phyloP scores from a whole-genome alignment of 1,140 invertebrate species.

The Paralvinella palmiformis region DNA sequence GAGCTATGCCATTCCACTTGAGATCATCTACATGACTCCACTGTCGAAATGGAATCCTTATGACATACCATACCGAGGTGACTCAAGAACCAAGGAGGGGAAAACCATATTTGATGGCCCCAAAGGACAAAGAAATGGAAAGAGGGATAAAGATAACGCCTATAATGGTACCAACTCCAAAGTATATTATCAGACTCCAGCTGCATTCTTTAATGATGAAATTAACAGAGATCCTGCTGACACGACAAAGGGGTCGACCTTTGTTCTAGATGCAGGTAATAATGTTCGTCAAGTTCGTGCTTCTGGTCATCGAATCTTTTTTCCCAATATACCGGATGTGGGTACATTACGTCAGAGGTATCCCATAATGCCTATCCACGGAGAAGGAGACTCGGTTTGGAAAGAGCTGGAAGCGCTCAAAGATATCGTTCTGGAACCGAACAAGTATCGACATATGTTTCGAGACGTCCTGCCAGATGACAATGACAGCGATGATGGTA shows the following conservation, averaged over 20 bases:
- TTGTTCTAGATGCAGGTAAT: constrained; percentile 27
- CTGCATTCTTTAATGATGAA: not conserved
- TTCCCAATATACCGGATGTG: constrained; percentile 27
- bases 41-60: constrained; percentile 28
- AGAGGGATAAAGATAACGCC: not conserved
- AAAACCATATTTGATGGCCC: not conserved
- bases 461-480: not conserved
- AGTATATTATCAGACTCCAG: not conserved
- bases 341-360: constrained; percentile 30
- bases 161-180: not conserved
- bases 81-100: not conserved
- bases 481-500: not conserved
- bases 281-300: constrained; percentile 21
- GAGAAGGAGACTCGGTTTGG: constrained; percentile 27
- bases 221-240: not conserved
- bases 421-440: constrained; percentile 23
- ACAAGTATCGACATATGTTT: not conserved
- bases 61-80: not conserved
- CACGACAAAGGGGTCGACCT: not conserved
- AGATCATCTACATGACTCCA: constrained; percentile 30
- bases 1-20: constrained; percentile 27
- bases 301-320: constrained; percentile 25
- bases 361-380: constrained; percentile 32
- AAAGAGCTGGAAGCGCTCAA: constrained; percentile 36
- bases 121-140: not conserved